phyloP scores from a whole-genome alignment of 2,797 vertebrate genomes.

The Hippocampus kuda region DNA sequence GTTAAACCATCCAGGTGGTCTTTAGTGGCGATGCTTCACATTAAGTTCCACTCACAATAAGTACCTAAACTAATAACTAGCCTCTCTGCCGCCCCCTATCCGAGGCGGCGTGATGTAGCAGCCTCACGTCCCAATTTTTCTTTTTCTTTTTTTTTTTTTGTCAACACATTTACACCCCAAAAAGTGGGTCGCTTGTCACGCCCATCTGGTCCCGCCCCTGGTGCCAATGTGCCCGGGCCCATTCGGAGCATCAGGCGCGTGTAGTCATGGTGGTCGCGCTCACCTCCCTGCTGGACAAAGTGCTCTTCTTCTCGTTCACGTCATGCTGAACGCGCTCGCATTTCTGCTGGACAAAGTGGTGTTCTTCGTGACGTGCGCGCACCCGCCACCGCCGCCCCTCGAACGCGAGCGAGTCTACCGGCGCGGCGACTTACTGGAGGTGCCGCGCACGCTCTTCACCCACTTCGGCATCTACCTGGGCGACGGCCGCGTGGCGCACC shows the following conservation, averaged over 20 bases:
- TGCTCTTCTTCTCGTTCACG: slow-evolving; percentile 13
- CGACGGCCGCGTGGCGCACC: slow-evolving; percentile 81
- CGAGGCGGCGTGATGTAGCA: neutral
- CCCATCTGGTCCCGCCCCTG: neutral
- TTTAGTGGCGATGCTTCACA: neutral
- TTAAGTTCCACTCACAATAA: neutral
- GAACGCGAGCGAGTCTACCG: slow-evolving; percentile 39
- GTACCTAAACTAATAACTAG: neutral
- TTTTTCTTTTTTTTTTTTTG: neutral
- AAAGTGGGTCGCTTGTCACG: slow-evolving; percentile 1
- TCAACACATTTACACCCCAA: neutral
- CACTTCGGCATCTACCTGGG: slow-evolving; percentile 95
- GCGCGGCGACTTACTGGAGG: slow-evolving; percentile 86
- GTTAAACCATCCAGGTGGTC: neutral
- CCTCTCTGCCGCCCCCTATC: neutral
- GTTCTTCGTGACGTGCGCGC: neutral
- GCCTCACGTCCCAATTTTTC: neutral
- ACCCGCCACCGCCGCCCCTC: neutral
- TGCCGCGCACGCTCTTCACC: slow-evolving; percentile 82
- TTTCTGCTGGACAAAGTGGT: neutral
- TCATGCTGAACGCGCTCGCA: neutral
- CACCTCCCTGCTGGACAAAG: slow-evolving; percentile 69
- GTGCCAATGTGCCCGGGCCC: neutral
- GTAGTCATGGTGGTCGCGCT: slow-evolving; percentile 67
- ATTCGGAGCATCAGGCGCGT: neutral